phyloP scores from a whole-genome alignment of 2,113 vertebrate species.

The Sceloporus tristichus region DNA sequence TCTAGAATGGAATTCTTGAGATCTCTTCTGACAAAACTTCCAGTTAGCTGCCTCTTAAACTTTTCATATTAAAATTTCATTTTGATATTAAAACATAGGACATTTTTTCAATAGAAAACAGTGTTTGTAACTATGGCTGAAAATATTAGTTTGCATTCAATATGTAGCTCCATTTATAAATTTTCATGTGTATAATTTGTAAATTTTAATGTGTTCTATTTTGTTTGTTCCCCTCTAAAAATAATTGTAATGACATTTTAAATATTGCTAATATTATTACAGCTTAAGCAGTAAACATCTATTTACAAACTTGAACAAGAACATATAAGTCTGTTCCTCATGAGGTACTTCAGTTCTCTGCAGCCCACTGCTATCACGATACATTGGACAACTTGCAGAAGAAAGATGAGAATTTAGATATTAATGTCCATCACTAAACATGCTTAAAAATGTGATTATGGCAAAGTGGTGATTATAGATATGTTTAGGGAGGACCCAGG shows the following conservation, averaged over 20 bases:
- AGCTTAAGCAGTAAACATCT: not conserved
- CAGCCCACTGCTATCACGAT: not conserved
- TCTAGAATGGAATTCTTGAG: too few relatives aligned
- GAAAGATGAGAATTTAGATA: not conserved
- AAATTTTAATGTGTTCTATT: not conserved
- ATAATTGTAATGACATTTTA: not conserved
- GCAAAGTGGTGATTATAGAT: too few relatives aligned
- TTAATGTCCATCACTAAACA: not conserved
- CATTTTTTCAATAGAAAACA: too few relatives aligned
- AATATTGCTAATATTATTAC: not conserved
- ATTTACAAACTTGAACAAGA: not conserved
- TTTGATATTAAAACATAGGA: too few relatives aligned
- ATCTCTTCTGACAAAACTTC: too few relatives aligned
- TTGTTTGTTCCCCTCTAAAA: not conserved
- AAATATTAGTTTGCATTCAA: not conserved
- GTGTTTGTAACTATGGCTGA: too few relatives aligned
- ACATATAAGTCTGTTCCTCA: not conserved
- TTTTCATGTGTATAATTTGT: not conserved
- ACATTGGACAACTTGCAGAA: not conserved
- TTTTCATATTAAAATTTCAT: too few relatives aligned
- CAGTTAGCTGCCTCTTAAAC: too few relatives aligned
- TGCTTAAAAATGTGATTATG: too few relatives aligned
- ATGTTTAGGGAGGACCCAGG: too few relatives aligned
- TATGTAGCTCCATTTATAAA: not conserved
- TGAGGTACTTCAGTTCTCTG: not conserved